These are phyloP conservation scores for Eucera pruinosa DNA, from an alignment of 2,888 invertebrate species.

Conservation along the genomic window DNA sequence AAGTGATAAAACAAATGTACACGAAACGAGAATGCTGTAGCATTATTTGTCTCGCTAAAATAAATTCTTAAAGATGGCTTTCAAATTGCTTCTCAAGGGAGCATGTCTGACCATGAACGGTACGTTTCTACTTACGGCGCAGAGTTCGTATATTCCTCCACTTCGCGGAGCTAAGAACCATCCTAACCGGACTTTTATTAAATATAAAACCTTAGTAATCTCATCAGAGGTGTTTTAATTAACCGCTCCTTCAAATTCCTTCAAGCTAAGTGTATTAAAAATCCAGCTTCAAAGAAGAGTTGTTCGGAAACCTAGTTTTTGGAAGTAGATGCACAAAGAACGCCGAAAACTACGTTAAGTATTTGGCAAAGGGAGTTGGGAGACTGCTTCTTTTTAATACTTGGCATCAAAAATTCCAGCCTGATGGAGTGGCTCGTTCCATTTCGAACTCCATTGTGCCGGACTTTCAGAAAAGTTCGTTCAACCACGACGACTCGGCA, in stretches of 20 bases:
- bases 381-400: conserved; percentile 12
- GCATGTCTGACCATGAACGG: not conserved
- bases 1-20: too few species aligned
- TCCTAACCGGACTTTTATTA: too few species aligned
- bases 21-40: too few species aligned
- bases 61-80: not conserved
- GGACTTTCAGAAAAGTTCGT: conserved; percentile 14
- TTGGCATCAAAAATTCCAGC: conserved; percentile 21
- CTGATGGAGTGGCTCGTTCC: conserved; percentile 9
- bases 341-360: conserved; percentile 5
- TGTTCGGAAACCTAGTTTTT: not conserved
- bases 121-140: not conserved
- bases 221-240: not conserved
- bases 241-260: not conserved
- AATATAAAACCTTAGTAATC: too few species aligned
- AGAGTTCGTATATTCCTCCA: not conserved
- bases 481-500: not conserved
- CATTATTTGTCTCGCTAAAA: too few species aligned
- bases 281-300: not conserved
- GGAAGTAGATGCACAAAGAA: not conserved
- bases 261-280: not conserved
- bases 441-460: conserved; percentile 21
- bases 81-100: too few species aligned
- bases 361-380: conserved; percentile 4
- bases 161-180: too few species aligned